Evolutionary conservation across 2,797 vertebrate genomes (phyloP).

Genomic region (Chiroxiphia lanceolata): DNA sequence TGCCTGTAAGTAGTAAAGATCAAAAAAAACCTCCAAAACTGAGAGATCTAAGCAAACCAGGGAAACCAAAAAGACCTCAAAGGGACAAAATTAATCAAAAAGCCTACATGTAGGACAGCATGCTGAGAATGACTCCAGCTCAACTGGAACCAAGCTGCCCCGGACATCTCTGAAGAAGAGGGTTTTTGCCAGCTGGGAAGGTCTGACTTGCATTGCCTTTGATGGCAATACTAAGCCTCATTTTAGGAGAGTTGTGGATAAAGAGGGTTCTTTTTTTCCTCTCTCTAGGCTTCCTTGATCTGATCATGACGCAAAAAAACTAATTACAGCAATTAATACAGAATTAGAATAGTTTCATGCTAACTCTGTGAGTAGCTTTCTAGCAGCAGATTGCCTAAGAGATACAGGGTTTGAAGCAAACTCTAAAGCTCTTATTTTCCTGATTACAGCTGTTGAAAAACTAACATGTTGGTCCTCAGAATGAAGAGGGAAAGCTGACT

Average conservation of each 20-base stretch:
- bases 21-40: not conserved
- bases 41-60: not conserved
- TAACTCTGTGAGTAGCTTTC: slow-evolving; percentile 66
- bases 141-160: not conserved
- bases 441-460: slow-evolving; percentile 72
- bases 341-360: slow-evolving; percentile 70
- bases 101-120: not conserved
- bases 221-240: not conserved
- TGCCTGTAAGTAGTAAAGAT: not conserved
- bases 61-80: not conserved
- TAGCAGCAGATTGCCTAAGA: slow-evolving; percentile 69
- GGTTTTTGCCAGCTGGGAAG: not conserved
- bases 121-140: not conserved
- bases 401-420: slow-evolving; percentile 62
- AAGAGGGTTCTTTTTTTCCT: not conserved
- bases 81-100: not conserved
- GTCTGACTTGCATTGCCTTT: not conserved
- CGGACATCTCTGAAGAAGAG: not conserved
- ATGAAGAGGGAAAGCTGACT: slow-evolving; percentile 64
- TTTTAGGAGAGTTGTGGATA: slow-evolving; percentile 22
- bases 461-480: slow-evolving; percentile 70
- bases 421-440: slow-evolving; percentile 70
- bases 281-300: slow-evolving; percentile 61
- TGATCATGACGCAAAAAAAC: slow-evolving; percentile 68
- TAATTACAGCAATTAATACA: slow-evolving; percentile 72